A percentile compares a stretch with the other conserved stretches of the same genome.
Evolutionary conservation across 2,888 invertebrate species (phyloP).

Genomic region (Argynnis bischoffii): DNA sequence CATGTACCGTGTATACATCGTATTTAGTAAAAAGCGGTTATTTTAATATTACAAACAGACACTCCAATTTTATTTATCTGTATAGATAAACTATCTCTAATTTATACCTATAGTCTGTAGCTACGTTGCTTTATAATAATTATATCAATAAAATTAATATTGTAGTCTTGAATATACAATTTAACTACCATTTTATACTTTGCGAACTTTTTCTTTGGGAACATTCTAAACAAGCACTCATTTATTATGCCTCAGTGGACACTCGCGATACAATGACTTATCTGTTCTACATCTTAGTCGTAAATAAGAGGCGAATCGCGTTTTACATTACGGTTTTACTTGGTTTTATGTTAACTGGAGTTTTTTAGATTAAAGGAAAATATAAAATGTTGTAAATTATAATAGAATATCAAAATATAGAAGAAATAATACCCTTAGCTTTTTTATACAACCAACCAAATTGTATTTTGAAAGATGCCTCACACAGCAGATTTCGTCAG

Average conservation of each 20-base stretch:
- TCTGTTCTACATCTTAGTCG: conserved; percentile 31
- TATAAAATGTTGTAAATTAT: background rate
- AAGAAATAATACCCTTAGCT: background rate
- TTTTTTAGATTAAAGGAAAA: background rate
- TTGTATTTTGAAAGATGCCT: too few relatives aligned
- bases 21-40: too few relatives aligned
- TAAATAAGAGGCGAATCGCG: conserved; percentile 26
- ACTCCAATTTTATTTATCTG: too few relatives aligned
- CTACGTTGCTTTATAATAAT: too few relatives aligned
- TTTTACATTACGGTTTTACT: conserved; percentile 24
- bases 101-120: too few relatives aligned
- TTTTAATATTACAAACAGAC: too few relatives aligned
- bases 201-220: conserved; percentile 6
- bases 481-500: too few relatives aligned
- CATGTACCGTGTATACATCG: too few relatives aligned
- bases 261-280: conserved; percentile 31
- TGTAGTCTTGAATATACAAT: background rate
- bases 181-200: conserved; percentile 3
- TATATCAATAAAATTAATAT: too few relatives aligned
- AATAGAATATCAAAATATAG: background rate
- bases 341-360: conserved; percentile 12
- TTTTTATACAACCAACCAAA: too few relatives aligned
- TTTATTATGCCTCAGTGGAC: conserved; percentile 29
- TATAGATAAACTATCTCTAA: too few relatives aligned
- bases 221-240: conserved; percentile 21